A percentile compares a stretch with the other conserved stretches of the same genome.
phyloP scores from a whole-genome alignment of 1,140 invertebrate species.

The Uloborus diversus region DNA sequence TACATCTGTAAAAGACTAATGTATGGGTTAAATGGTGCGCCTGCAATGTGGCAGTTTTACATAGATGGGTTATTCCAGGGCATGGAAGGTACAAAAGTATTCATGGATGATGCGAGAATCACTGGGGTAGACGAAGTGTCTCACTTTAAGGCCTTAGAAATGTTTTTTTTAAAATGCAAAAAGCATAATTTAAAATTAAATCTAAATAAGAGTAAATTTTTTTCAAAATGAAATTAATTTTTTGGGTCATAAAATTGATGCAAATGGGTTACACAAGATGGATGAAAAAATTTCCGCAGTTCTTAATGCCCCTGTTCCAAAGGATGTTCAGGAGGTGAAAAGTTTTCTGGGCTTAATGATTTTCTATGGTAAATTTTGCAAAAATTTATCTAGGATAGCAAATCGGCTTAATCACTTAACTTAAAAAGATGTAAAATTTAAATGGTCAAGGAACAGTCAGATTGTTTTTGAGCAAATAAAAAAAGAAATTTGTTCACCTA shows the following conservation, averaged over 20 bases:
- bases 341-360: conserved; percentile 12
- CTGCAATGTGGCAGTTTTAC: conserved; percentile 15
- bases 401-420: background rate
- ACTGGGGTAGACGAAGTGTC: background rate
- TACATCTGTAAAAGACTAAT: background rate
- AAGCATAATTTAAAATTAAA: no score
- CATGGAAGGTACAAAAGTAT: background rate
- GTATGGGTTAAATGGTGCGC: conserved; percentile 14
- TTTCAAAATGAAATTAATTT: no score
- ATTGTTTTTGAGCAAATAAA: background rate
- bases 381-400: background rate
- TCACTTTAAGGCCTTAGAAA: no score
- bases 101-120: conserved; percentile 11
- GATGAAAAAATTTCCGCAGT: background rate
- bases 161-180: no score
- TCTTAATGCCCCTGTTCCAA: background rate
- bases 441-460: conserved; percentile 1
- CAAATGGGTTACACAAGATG: no score
- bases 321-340: background rate
- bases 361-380: background rate
- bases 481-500: conserved; percentile 5
- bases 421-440: background rate
- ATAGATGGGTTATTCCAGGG: conserved; percentile 12
- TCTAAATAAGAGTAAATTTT: no score
- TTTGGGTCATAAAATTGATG: no score